Base-by-base conservation (phyloP, 2,113 vertebrate genomes). In the Oreochromis spilurus region DNA sequence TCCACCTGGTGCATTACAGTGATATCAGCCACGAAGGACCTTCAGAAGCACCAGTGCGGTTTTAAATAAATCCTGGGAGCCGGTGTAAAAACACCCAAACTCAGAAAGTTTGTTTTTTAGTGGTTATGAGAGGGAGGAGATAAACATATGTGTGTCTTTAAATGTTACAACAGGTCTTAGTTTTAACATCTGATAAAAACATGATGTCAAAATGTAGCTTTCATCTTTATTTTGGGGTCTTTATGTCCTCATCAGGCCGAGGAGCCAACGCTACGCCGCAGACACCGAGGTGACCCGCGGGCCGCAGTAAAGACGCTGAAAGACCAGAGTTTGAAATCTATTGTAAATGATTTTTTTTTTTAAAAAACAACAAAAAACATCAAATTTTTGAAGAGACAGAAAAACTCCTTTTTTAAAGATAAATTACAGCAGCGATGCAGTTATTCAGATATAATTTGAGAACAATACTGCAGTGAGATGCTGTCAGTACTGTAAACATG, bases 291-390 rank as follows among this genome's bases (percentile, higher is more conserved):
- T 38, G 60, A 0, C 60, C 60, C 1, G 1, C 6, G 34, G 60
- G 34, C 19, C 1, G 19, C 34, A 67, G 34, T 13, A 38, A 38
- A 38, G 11, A 67, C 5, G 34, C 34, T 21, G 34, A 40, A 9
- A 8, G 62, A 13, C 11, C 0, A 0, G 0, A 67, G 19, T 1
- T 2, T 38, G 62, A 36, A 0, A 67, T 40, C 10, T n/a, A 67
- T 36, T 36, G 31, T 65, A 65, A 62, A 36, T 62, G 58, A 62
- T 36, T 62, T 36, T 31, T n/a, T 26, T 26, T 4, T 24, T 24
- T 21, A 26, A 26, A 60, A 54, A 54, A 54, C 2, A 11, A 12
- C 57, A n/a, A n/a, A n/a, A 65, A 36, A 36, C 31, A 62, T 62
- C 9, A 62, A 12, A 65, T 3, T 19, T 40, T 67, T 67, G 62